Conservation (phyloP, 1,140 invertebrate genomes). For the Coelopa frigida region DNA sequence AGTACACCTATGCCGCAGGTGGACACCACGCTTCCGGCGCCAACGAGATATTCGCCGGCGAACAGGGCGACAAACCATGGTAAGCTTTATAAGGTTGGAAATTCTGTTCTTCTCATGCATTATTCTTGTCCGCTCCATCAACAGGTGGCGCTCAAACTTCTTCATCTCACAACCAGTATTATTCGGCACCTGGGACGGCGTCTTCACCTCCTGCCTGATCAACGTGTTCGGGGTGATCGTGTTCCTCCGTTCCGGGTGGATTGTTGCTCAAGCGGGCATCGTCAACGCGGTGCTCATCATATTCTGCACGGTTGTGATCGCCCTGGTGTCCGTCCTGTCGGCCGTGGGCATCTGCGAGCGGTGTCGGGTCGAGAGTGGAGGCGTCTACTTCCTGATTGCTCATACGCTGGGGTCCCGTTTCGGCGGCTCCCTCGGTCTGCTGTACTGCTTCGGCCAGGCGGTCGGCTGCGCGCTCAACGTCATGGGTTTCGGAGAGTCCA, state of each 20-base stretch:
- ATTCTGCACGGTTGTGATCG: constrained; percentile 75
- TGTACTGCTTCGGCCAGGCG: constrained; percentile 96
- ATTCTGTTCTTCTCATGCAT: not conserved
- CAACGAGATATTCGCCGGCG: constrained; percentile 83
- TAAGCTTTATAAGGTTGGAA: constrained; percentile 13
- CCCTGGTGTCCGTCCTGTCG: constrained; percentile 82
- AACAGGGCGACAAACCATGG: constrained; percentile 57
- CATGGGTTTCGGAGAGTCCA: constrained; percentile 91
- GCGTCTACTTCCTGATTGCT: constrained; percentile 90
- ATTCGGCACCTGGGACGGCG: constrained; percentile 97
- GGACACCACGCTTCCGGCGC: constrained; percentile 74
- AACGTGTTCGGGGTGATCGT: constrained; percentile 97
- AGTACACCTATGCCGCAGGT: constrained; percentile 64
- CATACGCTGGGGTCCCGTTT: constrained; percentile 89
- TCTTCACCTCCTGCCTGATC: constrained; percentile 74
- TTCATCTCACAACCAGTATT: constrained; percentile 88
- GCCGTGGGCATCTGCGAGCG: constrained; percentile 93
- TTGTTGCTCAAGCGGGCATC: constrained; percentile 91
- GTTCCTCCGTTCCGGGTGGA: constrained; percentile 93
- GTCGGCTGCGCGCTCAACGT: constrained; percentile 93
- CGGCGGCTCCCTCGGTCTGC: constrained; percentile 81
- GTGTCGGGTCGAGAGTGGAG: constrained; percentile 88
- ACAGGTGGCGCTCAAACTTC: constrained; percentile 89
- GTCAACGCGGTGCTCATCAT: constrained; percentile 82
- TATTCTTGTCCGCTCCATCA: constrained; percentile 14